Evolutionary conservation across 2,888 invertebrate genomes (phyloP).

Genomic region (Meliscaeva auricollis): DNA sequence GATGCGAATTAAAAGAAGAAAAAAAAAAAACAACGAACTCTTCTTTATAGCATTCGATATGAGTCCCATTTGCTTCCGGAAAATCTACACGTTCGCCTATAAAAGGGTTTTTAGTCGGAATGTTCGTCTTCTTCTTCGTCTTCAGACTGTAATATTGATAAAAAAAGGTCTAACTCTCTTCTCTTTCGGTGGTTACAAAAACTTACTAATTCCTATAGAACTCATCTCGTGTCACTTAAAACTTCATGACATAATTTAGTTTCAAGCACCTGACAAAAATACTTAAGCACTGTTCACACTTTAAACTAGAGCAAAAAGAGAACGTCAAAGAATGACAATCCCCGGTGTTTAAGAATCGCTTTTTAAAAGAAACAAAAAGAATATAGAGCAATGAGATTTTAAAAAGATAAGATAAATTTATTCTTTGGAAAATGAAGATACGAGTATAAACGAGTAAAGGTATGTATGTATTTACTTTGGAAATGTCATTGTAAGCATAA

Average conservation of each 20-base stretch:
- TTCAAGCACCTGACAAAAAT: slow-evolving; percentile 57
- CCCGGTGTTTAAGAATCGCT: background rate
- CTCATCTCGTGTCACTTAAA: slow-evolving; percentile 38
- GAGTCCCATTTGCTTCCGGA: slow-evolving; percentile 36
- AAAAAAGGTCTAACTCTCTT: background rate
- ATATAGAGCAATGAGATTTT: slow-evolving; percentile 32
- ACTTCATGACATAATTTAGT: slow-evolving; percentile 74
- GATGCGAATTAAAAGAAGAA: slow-evolving; percentile 24
- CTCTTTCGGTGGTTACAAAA: slow-evolving; percentile 10
- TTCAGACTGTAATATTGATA: too few relatives aligned
- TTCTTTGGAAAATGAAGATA: slow-evolving; percentile 1
- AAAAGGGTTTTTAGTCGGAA: background rate
- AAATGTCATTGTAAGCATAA: background rate
- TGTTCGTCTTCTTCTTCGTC: too few relatives aligned
- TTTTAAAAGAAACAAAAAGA: slow-evolving; percentile 7
- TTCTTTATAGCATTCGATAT: background rate
- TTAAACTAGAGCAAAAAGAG: slow-evolving; percentile 52
- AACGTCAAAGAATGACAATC: slow-evolving; percentile 2
- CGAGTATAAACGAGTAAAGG: background rate
- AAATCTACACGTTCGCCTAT: slow-evolving; percentile 3
- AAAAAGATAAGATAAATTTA: slow-evolving; percentile 13
- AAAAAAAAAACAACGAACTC: too few relatives aligned
- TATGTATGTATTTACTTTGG: background rate
- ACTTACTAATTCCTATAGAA: slow-evolving; percentile 41
- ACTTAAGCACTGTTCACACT: slow-evolving; percentile 50